Percentiles rank a stretch among this genome's conserved stretches.
phyloP scores from a whole-genome alignment of 1,140 invertebrate genomes.

The Sesamia nonagrioides region DNA sequence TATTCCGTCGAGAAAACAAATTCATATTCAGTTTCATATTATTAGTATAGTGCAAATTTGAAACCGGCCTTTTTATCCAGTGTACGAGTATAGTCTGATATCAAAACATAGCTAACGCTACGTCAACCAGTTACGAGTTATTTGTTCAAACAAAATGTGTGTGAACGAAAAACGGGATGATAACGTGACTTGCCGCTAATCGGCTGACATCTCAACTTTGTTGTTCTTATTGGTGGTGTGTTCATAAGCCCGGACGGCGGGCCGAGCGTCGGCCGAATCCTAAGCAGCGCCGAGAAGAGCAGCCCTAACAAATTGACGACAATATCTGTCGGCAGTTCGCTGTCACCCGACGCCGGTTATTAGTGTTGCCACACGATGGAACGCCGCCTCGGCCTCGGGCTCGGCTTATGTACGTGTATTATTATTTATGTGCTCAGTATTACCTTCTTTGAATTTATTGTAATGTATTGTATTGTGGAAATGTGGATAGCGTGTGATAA shows the following conservation, averaged over 20 bases:
- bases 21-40: neutral
- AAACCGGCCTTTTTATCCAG: neutral
- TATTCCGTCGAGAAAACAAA: neutral
- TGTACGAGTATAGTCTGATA: neutral
- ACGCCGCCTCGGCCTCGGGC: slow-evolving; percentile 29
- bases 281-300: slow-evolving; percentile 72
- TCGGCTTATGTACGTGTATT: slow-evolving; percentile 43
- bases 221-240: slow-evolving; percentile 80
- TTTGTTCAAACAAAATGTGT: slow-evolving; percentile 53
- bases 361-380: slow-evolving; percentile 58
- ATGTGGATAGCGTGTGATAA: slow-evolving; percentile 24
- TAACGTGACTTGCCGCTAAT: slow-evolving; percentile 77
- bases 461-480: slow-evolving; percentile 30
- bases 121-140: slow-evolving; percentile 20
- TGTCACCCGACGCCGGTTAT: slow-evolving; percentile 75
- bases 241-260: slow-evolving; percentile 74
- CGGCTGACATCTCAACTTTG: slow-evolving; percentile 82
- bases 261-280: slow-evolving; percentile 73
- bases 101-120: neutral
- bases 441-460: slow-evolving; percentile 42
- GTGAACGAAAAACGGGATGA: slow-evolving; percentile 66
- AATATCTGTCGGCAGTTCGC: slow-evolving; percentile 78
- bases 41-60: neutral
- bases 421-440: slow-evolving; percentile 50
- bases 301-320: slow-evolving; percentile 81